Evolutionary conservation across 2,113 vertebrate genomes (phyloP).

Genomic region (Callopanchax toddi): DNA sequence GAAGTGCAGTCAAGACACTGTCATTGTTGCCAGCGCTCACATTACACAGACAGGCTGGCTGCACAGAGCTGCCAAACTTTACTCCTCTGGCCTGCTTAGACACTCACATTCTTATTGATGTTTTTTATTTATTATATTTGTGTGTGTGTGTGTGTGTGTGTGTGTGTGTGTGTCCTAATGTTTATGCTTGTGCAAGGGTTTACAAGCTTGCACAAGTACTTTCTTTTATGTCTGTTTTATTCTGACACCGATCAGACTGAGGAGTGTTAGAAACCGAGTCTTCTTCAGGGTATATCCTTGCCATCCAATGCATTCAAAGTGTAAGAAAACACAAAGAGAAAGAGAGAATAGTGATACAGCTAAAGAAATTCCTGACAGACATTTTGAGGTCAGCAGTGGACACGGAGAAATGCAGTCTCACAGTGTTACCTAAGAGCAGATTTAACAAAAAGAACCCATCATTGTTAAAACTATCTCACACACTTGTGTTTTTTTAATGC

Average conservation of each 20-base stretch:
- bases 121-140: not conserved
- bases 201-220: conserved; percentile 8
- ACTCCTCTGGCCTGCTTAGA: conserved; percentile 34
- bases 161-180: conserved; percentile 16
- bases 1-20: conserved; percentile 59
- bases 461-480: not conserved
- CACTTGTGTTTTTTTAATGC: not conserved
- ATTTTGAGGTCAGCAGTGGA: conserved; percentile 47
- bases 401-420: conserved; percentile 24
- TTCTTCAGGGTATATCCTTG: conserved; percentile 9
- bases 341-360: conserved; percentile 14
- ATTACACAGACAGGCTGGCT: conserved; percentile 36
- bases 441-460: not conserved
- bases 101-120: conserved; percentile 23
- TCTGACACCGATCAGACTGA: not conserved
- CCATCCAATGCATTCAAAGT: conserved; percentile 16
- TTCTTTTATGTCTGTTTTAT: conserved; percentile 19
- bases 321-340: conserved; percentile 14
- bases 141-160: no score
- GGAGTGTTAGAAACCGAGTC: not conserved
- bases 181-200: conserved; percentile 9
- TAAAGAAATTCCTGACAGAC: conserved; percentile 34
- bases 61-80: conserved; percentile 55
- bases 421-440: conserved; percentile 21
- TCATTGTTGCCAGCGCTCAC: conserved; percentile 52